These are phyloP conservation scores for Phrynocephalus vlangalii DNA, from an alignment of 2,797 vertebrate species.

Conservation along the genomic window DNA sequence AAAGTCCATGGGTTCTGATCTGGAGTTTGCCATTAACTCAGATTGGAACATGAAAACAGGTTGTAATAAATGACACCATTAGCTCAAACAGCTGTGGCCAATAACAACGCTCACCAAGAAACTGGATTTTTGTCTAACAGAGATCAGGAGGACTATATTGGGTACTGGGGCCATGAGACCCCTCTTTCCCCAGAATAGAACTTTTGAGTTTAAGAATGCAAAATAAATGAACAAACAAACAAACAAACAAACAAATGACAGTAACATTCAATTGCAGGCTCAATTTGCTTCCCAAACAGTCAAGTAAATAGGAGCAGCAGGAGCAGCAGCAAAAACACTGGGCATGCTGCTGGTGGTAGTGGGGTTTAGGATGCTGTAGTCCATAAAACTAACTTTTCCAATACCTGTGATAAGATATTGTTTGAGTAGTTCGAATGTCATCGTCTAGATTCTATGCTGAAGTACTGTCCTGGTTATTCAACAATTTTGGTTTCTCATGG, in stretches of 20 bases:
- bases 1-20: neutral
- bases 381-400: neutral
- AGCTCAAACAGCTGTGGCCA: neutral
- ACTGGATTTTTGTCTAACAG: neutral
- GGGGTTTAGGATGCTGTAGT: neutral
- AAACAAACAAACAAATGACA: neutral
- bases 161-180: neutral
- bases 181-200: neutral
- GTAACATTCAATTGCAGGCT: neutral
- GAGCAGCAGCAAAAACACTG: too few relatives aligned
- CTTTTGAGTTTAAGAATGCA: neutral
- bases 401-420: neutral
- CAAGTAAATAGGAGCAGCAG: too few relatives aligned
- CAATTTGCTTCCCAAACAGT: neutral
- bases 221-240: neutral
- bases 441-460: neutral
- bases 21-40: too few relatives aligned
- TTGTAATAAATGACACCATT: neutral
- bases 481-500: neutral
- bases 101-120: neutral
- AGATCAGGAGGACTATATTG: neutral
- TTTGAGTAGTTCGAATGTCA: neutral
- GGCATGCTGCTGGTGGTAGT: too few relatives aligned
- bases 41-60: neutral
- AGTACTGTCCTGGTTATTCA: constrained; percentile 19